Evolutionary conservation across 2,888 invertebrate genomes (phyloP).

Genomic region (Pheosia tremula): DNA sequence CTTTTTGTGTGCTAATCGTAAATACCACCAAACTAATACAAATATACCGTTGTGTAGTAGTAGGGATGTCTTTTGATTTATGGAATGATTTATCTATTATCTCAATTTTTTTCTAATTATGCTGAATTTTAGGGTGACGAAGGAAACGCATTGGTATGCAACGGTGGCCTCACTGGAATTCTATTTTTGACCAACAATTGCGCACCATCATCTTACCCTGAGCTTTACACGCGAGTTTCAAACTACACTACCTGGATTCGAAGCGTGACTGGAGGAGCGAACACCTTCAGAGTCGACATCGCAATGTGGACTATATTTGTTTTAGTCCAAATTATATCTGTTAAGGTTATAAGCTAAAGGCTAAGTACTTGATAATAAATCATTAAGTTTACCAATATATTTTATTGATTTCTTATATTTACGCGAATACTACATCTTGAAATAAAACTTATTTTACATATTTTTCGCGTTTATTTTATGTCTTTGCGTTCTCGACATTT

Average conservation of each 20-base stretch:
- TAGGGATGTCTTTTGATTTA: too few relatives aligned
- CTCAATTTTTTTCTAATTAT: background rate
- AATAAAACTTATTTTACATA: too few relatives aligned
- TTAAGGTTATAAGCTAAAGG: constrained; percentile 36
- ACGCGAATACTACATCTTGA: too few relatives aligned
- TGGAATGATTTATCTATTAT: too few relatives aligned
- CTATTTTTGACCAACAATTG: constrained; percentile 47
- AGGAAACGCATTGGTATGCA: constrained; percentile 56
- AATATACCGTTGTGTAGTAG: too few relatives aligned
- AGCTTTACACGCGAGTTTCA: constrained; percentile 57
- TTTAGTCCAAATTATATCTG: constrained; percentile 35
- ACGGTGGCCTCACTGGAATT: constrained; percentile 52
- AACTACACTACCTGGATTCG: constrained; percentile 59
- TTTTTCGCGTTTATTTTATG: too few relatives aligned
- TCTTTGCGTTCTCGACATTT: too few relatives aligned
- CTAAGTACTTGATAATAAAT: background rate
- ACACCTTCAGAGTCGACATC: constrained; percentile 45
- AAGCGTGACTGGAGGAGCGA: constrained; percentile 44
- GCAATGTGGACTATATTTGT: constrained; percentile 40
- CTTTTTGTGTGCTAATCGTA: too few relatives aligned
- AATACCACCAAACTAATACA: too few relatives aligned
- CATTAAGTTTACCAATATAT: too few relatives aligned
- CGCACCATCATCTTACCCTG: constrained; percentile 42
- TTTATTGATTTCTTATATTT: too few relatives aligned
- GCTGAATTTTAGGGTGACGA: constrained; percentile 49